Evolutionary conservation across 2,888 invertebrate genomes (phyloP), one percentile per base, ranked within the genome.

Genomic region (Latrodectus hesperus): DNA sequence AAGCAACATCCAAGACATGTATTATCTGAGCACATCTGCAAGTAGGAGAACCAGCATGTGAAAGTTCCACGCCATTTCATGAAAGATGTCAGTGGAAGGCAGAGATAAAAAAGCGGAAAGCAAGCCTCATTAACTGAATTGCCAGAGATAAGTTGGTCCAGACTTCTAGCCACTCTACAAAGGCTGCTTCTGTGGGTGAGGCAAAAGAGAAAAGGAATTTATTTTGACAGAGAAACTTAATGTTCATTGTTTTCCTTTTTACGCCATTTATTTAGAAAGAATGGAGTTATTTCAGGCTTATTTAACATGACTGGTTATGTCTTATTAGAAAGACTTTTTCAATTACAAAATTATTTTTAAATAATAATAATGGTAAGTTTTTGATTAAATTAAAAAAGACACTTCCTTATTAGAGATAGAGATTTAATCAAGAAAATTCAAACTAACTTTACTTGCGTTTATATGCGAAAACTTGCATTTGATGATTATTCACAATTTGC

Each of bases 41-140:
- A 60, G 60, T 11, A 60, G 60, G n/a, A 60, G n/a, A 60, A 60
- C 60, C 12, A 11, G 1, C 12, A 60, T n/a, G 12, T 60, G 10
- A 4, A 60, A 60, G 60, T 80, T 80, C 71, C 80, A 51, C 72
- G 49, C 72, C 72, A 80, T 80, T 80, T 80, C 64, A 52, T 12
- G 71, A 80, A 60, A 64, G 71, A 72, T 71, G 72, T 53, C 16
- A 38, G 49, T 60, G 51, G 51, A 76, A 76, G 22, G 14, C 17
- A n/a, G 55, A 80, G 80, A 72, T 60, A 72, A 53, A 60, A 38
- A 60, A 60, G 60, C 60, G 14, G 55, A 80, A 72, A 51, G 64
- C 68, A 80, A 80, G 80, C 72, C 70, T 72, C 80, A 80, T 80
- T 80, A 80, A 71, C 64, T 60, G 60, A 53, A 70, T 22, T 51